Percentiles rank a stretch among this genome's conserved stretches.
Evolutionary conservation across 2,113 vertebrate species (phyloP).

Genomic region (Ammospiza caudacuta): DNA sequence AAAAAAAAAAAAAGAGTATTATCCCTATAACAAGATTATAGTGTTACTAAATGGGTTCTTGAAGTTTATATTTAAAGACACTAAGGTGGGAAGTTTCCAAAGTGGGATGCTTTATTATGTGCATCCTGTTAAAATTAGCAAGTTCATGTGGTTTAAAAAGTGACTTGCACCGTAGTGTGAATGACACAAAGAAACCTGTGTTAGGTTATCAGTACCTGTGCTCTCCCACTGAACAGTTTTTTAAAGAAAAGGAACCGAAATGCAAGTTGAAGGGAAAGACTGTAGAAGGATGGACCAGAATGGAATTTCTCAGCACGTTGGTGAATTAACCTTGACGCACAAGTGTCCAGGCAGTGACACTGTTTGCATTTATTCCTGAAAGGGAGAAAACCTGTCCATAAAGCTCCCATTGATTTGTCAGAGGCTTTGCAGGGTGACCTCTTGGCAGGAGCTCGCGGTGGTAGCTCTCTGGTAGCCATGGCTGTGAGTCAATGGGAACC

Average conservation of each 20-base stretch:
- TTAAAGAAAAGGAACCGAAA: background rate
- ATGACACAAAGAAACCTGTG: background rate
- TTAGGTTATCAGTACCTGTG: background rate
- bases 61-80: background rate
- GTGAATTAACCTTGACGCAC: background rate
- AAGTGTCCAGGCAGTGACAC: background rate
- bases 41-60: background rate
- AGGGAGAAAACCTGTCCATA: background rate
- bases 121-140: background rate
- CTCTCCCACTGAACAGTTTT: background rate
- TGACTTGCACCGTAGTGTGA: fast-evolving
- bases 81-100: background rate
- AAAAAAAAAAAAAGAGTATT: background rate
- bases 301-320: background rate
- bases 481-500: background rate
- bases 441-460: background rate
- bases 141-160: background rate
- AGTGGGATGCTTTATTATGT: background rate
- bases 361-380: slow-evolving; percentile 4
- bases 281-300: background rate
- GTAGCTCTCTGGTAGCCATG: background rate
- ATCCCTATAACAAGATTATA: background rate
- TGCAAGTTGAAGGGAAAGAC: background rate
- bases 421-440: background rate
- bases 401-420: slow-evolving; percentile 21